These are phyloP conservation scores for Boloria euphrosyne DNA, from an alignment of 2,888 invertebrate species.

Conservation along the genomic window DNA sequence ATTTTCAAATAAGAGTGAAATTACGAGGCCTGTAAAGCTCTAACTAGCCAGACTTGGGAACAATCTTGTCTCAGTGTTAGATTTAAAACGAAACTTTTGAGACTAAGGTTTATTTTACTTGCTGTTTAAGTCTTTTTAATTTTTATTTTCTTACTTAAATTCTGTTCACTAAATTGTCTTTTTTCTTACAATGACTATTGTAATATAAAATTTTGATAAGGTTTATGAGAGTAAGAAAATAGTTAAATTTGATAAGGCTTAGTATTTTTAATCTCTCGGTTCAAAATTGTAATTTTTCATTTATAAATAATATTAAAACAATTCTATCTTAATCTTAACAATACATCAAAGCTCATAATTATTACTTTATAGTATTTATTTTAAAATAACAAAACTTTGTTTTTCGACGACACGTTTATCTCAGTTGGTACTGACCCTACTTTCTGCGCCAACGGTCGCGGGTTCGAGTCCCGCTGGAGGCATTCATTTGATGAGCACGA, in stretches of 20 bases:
- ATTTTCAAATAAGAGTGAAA: slow-evolving; percentile 42
- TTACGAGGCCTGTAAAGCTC: slow-evolving; percentile 44
- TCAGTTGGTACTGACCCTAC: no score
- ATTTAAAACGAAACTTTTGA: slow-evolving; percentile 46
- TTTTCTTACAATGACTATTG: not conserved
- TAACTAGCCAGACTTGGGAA: slow-evolving; percentile 46
- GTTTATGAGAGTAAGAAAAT: not conserved
- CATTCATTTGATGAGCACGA: no score
- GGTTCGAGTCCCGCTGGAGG: no score
- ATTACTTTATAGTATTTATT: no score
- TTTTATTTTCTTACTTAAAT: slow-evolving; percentile 19
- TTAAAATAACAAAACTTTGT: no score
- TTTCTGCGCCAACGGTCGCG: no score
- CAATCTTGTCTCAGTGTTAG: slow-evolving; percentile 43
- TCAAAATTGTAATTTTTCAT: no score
- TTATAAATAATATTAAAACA: no score
- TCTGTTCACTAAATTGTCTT: slow-evolving; percentile 12
- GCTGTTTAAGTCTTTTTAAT: slow-evolving; percentile 30
- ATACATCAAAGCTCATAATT: no score
- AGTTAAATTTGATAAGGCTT: not conserved
- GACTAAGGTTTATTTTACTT: slow-evolving; percentile 41
- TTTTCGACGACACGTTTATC: no score
- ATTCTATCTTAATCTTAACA: no score
- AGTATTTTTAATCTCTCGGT: not conserved
- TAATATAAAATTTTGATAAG: not conserved